Conservation (phyloP, 1,140 invertebrate species). For the Brachionus angularis region DNA sequence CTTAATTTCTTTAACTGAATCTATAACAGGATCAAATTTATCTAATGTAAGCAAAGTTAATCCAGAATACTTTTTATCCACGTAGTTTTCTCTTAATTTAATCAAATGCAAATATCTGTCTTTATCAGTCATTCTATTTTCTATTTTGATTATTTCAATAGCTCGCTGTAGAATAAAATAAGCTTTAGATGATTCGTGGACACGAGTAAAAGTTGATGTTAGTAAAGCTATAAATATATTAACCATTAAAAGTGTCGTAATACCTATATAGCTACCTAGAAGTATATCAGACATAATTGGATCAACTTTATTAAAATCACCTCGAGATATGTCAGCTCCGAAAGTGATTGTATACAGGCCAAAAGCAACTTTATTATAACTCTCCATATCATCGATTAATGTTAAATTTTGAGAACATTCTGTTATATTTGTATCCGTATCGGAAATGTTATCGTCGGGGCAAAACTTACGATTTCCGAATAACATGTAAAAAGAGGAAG, state of each 20-base stretch:
- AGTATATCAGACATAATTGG: background rate
- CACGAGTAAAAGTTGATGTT: background rate
- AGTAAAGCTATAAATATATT: conserved; percentile 36
- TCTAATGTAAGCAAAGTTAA: no score
- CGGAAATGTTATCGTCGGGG: background rate
- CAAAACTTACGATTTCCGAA: background rate
- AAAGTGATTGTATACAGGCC: background rate
- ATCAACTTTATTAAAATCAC: background rate
- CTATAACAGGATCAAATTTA: no score
- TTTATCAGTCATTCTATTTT: no score
- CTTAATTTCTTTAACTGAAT: no score
- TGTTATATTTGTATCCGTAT: no score
- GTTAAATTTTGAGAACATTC: background rate
- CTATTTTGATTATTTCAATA: background rate
- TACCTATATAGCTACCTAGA: conserved; percentile 11
- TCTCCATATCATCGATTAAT: background rate
- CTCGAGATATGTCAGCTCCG: no score
- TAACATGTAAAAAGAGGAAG: conserved; percentile 1
- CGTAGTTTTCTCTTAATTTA: no score
- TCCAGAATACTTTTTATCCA: no score
- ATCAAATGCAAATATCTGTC: no score
- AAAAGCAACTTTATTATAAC: background rate
- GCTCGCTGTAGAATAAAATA: conserved; percentile 1
- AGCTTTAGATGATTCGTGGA: background rate
- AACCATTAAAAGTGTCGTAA: background rate